phyloP scores from a whole-genome alignment of 1,140 invertebrate species.

The Phenacoccus solenopsis region DNA sequence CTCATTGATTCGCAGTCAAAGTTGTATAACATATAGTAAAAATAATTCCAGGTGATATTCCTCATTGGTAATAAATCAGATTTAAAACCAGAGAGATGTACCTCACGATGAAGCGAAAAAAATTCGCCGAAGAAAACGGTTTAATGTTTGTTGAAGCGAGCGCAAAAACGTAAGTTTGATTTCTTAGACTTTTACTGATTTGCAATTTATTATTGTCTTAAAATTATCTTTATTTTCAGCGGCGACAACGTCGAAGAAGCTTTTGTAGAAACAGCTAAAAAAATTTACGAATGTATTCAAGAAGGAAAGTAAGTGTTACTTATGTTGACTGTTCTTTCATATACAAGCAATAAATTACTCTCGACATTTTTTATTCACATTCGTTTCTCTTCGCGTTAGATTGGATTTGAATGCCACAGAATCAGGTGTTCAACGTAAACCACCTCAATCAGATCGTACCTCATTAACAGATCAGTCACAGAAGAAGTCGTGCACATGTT shows the following conservation, averaged over 20 bases:
- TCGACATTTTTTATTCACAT: not conserved
- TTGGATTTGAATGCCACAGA: slow-evolving; percentile 97
- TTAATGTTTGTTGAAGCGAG: slow-evolving; percentile 99
- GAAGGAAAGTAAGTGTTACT: slow-evolving; percentile 80
- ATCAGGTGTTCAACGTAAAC: slow-evolving; percentile 98
- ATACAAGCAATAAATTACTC: not conserved
- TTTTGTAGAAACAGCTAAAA: slow-evolving; percentile 97
- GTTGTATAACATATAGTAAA: not conserved
- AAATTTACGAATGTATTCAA: slow-evolving; percentile 99
- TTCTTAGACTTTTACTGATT: too few relatives aligned
- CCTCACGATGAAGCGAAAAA: slow-evolving; percentile 99
- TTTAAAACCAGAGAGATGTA: slow-evolving; percentile 94
- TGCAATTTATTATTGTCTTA: too few relatives aligned
- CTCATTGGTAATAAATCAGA: slow-evolving; percentile 99
- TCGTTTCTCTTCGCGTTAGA: too few relatives aligned
- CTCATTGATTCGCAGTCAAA: not conserved
- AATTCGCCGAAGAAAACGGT: slow-evolving; percentile 99
- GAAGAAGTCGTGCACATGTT: slow-evolving; percentile 9
- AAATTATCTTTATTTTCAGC: slow-evolving; percentile 47
- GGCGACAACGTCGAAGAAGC: slow-evolving; percentile 99
- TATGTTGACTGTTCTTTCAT: not conserved
- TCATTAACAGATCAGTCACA: slow-evolving; percentile 28
- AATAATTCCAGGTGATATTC: slow-evolving; percentile 69
- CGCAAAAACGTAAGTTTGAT: slow-evolving; percentile 86
- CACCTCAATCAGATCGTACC: slow-evolving; percentile 60